phyloP scores from a whole-genome alignment of 2,797 vertebrate genomes.

The Sciurus carolinensis region DNA sequence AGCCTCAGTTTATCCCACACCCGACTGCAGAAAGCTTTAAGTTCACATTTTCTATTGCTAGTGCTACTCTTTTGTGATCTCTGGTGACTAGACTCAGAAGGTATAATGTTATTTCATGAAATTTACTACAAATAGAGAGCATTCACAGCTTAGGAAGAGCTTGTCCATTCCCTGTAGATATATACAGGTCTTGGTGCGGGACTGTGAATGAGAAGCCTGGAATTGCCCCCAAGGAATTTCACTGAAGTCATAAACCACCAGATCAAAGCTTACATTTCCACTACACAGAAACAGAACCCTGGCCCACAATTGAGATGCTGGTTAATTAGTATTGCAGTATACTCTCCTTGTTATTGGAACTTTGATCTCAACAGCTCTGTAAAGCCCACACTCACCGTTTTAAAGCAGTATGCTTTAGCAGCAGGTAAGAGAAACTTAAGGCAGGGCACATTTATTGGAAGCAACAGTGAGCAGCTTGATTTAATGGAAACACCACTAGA shows the following conservation, averaged over 20 bases:
- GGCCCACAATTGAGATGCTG: conserved; percentile 1
- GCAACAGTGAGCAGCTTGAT: not conserved
- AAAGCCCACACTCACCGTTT: conserved; percentile 44
- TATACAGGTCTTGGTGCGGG: not conserved
- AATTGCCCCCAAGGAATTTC: conserved; percentile 44
- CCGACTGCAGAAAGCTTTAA: not conserved
- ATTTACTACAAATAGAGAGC: not conserved
- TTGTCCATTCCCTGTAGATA: not conserved
- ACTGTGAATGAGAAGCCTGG: not conserved
- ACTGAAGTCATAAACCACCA: conserved; percentile 30
- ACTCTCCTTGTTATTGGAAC: not conserved
- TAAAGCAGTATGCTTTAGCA: not conserved
- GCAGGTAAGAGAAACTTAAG: conserved; percentile 30
- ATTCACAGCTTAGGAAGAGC: not conserved
- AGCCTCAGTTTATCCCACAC: not conserved
- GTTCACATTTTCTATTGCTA: not conserved
- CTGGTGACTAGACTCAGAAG: not conserved
- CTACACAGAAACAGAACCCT: conserved; percentile 45
- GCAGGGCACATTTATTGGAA: not conserved
- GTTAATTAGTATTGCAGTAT: conserved; percentile 51
- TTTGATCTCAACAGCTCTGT: conserved; percentile 38
- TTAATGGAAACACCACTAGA: not conserved
- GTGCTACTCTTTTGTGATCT: not conserved
- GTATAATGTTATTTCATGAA: conserved; percentile 17
- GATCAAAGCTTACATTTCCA: conserved; percentile 63